A percentile compares a stretch with the other conserved stretches of the same genome.
phyloP scores from a whole-genome alignment of 2,888 invertebrate species.

The Andricus curvator region DNA sequence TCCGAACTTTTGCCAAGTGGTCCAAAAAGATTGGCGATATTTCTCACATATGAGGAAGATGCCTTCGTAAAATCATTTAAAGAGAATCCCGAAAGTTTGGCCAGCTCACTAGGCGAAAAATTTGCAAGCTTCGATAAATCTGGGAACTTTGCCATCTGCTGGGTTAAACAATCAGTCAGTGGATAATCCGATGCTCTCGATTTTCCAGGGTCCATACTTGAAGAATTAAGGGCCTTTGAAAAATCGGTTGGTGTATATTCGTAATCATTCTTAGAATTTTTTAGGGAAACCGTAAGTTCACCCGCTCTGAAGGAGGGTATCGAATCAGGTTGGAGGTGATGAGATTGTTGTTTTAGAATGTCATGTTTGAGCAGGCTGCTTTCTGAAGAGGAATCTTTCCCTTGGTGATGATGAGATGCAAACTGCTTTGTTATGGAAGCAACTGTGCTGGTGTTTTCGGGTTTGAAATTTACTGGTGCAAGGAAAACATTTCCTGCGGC shows the following conservation, averaged over 20 bases:
- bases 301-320: slow-evolving; percentile 74
- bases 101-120: slow-evolving; percentile 73
- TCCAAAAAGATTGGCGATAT: slow-evolving; percentile 74
- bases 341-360: slow-evolving; percentile 49
- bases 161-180: slow-evolving; percentile 70
- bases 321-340: slow-evolving; percentile 63
- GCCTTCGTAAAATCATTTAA: slow-evolving; percentile 73
- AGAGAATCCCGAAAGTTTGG: slow-evolving; percentile 73
- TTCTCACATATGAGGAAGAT: slow-evolving; percentile 72
- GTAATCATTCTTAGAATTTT: slow-evolving; percentile 72
- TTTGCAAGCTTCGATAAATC: slow-evolving; percentile 73
- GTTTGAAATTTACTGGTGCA: slow-evolving; percentile 80
- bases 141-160: slow-evolving; percentile 73
- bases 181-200: slow-evolving; percentile 69
- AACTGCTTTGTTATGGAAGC: slow-evolving; percentile 72
- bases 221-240: slow-evolving; percentile 65
- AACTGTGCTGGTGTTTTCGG: slow-evolving; percentile 69
- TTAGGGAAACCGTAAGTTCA: slow-evolving; percentile 74
- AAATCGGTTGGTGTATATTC: slow-evolving; percentile 70
- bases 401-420: slow-evolving; percentile 64
- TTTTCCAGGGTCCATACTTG: slow-evolving; percentile 63
- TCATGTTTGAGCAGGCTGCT: slow-evolving; percentile 42
- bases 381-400: slow-evolving; percentile 49
- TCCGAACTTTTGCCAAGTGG: slow-evolving; percentile 70
- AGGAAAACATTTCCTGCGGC: slow-evolving; percentile 89